phyloP scores from a whole-genome alignment of 2,888 invertebrate genomes.

The Synergus gifuensis region DNA sequence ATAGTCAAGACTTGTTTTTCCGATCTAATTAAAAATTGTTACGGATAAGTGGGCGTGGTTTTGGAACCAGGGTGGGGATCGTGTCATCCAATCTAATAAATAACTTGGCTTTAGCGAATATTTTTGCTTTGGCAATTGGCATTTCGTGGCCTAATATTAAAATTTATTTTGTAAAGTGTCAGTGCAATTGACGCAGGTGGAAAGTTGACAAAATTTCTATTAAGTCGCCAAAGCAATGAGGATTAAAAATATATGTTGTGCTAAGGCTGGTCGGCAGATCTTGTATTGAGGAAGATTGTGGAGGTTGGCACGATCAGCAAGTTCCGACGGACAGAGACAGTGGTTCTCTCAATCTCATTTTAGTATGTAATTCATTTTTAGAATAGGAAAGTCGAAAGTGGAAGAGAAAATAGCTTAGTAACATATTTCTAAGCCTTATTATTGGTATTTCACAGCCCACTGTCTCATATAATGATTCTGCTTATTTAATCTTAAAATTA shows the following conservation, averaged over 20 bases:
- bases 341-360: neutral
- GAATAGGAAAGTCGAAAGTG: neutral
- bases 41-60: too few species aligned
- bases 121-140: neutral
- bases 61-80: too few species aligned
- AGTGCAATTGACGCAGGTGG: slow-evolving; percentile 6
- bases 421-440: neutral
- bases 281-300: neutral
- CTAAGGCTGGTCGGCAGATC: neutral
- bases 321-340: neutral
- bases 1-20: too few species aligned
- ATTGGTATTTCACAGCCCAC: neutral
- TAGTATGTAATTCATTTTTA: neutral
- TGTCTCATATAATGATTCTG: neutral
- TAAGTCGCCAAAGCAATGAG: slow-evolving; percentile 1
- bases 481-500: neutral
- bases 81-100: too few species aligned
- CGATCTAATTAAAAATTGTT: too few species aligned
- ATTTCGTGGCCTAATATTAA: neutral
- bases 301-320: neutral
- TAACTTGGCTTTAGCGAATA: neutral
- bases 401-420: neutral
- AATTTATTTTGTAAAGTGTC: neutral
- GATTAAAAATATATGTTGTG: neutral
- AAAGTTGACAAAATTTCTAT: slow-evolving; percentile 1